Evolutionary conservation across 2,888 invertebrate genomes (phyloP).

Genomic region (Schizaphis graminum): DNA sequence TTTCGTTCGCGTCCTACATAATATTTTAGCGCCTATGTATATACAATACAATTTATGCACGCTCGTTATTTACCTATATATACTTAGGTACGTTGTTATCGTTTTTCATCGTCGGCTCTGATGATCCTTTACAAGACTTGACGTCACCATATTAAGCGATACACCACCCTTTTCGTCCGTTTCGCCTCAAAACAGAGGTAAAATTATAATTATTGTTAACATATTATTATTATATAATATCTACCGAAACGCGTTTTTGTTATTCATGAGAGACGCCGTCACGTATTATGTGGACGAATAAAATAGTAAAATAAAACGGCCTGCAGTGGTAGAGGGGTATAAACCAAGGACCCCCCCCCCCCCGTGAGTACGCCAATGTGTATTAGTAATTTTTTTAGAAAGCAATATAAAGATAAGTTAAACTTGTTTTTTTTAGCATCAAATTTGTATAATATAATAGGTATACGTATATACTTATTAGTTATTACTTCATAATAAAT

Average conservation of each 20-base stretch:
- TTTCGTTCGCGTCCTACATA: background rate
- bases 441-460: no score
- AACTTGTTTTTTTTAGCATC: no score
- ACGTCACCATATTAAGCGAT: background rate
- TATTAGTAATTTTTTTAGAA: no score
- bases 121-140: background rate
- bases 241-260: background rate
- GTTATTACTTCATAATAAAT: no score
- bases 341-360: no score
- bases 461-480: no score
- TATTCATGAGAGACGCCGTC: background rate
- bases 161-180: background rate
- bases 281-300: background rate
- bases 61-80: background rate
- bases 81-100: background rate
- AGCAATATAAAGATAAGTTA: no score
- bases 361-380: no score
- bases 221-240: background rate
- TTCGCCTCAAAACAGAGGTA: background rate
- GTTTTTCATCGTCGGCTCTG: background rate
- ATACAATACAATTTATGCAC: background rate
- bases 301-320: no score
- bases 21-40: background rate
- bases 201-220: background rate
- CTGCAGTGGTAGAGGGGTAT: no score